Conservation (phyloP, 2,797 vertebrate species). For the Pipistrellus kuhlii region DNA sequence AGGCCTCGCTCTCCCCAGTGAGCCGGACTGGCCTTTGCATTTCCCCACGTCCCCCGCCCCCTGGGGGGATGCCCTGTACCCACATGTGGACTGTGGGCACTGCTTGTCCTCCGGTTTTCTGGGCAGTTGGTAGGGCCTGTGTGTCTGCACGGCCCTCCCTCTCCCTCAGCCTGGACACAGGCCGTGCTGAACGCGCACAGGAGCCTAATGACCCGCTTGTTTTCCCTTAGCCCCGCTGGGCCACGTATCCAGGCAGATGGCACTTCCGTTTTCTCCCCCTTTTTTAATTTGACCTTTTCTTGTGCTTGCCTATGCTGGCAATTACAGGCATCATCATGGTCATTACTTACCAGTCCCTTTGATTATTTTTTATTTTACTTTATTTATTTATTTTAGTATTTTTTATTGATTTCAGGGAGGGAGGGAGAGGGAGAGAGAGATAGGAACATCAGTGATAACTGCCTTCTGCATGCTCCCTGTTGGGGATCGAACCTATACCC, state of each 20-base stretch:
- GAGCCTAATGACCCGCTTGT: background rate
- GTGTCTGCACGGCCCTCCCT: background rate
- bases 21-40: background rate
- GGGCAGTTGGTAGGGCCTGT: background rate
- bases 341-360: background rate
- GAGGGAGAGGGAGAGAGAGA: background rate
- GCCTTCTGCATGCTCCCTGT: background rate
- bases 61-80: no score
- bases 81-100: no score
- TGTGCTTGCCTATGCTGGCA: background rate
- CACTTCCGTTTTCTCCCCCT: background rate
- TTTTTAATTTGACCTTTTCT: background rate
- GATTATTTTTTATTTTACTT: background rate
- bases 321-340: background rate
- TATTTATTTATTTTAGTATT: no score
- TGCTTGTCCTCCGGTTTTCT: no score
- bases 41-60: no score
- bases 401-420: background rate
- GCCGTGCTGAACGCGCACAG: background rate
- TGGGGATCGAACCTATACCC: background rate
- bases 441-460: background rate
- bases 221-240: background rate
- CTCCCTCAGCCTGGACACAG: background rate
- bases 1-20: background rate
- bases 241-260: background rate